Evolutionary conservation across 2,888 invertebrate genomes (phyloP), one percentile per base, ranked within the genome.

Genomic region (Icerya purchasi): DNA sequence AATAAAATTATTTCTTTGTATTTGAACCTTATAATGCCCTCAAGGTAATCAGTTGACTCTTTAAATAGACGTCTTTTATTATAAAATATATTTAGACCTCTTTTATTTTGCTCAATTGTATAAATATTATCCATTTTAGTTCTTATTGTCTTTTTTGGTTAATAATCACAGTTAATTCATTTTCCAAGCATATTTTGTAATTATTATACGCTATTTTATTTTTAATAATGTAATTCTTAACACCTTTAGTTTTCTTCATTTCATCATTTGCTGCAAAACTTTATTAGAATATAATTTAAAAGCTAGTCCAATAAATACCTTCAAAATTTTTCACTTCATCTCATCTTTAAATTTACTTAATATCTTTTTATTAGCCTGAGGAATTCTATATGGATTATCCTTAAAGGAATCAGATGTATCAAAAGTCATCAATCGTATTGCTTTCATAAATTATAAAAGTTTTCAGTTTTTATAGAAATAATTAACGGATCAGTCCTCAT

Each of bases 291-390:
- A 56, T 56, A 56, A 52, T 52, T 52, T 52, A n/a, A n/a, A n/a
- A n/a, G n/a, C n/a, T n/a, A n/a, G n/a, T n/a, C n/a, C n/a, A n/a
- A n/a, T n/a, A n/a, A 10, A 52, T 53, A 57, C 57, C 22, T 53
- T 14, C n/a, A 56, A 24, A 18, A 55, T 36, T 49, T 51, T 52
- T 21, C 55, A 51, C 55, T 61, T 61, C n/a, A 56, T 54, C 49
- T 61, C 61, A 50, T 61, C 61, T 49, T 61, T 61, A 49, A 61
- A 61, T 56, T 61, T 61, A 23, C 61, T 56, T 21, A 56, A 19
- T 50, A 57, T 25, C 23, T 59, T 59, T 59, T 61, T 59, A 53
- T 61, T 58, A 18, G 22, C 50, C 23, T 55, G 50, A 21, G 57
- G 49, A 20, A 55, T 22, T 5, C 54, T 51, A 22, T 50, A 55